A percentile compares a stretch with the other conserved stretches of the same genome.
These are phyloP conservation scores for Chloroceryle amazona DNA, from an alignment of 2,797 vertebrate genomes.

Conservation along the genomic window DNA sequence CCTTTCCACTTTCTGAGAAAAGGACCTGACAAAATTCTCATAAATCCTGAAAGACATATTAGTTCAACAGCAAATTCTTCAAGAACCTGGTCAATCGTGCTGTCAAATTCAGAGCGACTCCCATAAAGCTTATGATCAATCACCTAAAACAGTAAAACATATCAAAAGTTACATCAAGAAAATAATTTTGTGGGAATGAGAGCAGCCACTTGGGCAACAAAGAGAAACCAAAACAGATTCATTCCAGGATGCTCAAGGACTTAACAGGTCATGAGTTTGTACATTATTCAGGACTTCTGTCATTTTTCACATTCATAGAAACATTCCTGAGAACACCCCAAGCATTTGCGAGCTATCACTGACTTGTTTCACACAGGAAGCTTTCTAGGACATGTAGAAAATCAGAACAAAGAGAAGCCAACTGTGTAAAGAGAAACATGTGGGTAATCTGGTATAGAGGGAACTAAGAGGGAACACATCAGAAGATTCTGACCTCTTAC, in stretches of 20 bases:
- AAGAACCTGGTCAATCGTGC: constrained; percentile 87
- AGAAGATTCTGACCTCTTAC: background rate
- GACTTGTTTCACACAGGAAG: background rate
- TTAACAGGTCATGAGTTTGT: background rate
- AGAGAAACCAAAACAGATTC: background rate
- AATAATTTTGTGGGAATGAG: background rate
- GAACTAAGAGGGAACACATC: background rate
- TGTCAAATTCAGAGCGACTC: constrained; percentile 90
- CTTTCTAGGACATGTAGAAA: background rate
- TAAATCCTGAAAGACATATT: constrained; percentile 90
- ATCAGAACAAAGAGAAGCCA: background rate
- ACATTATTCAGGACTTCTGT: background rate
- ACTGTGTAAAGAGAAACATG: background rate
- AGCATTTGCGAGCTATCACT: background rate
- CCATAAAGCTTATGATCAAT: constrained; percentile 91
- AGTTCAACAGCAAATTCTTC: constrained; percentile 89
- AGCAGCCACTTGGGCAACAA: background rate
- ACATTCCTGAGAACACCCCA: background rate
- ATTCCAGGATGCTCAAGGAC: background rate
- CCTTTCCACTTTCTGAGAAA: constrained; percentile 92
- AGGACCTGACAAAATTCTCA: constrained; percentile 86
- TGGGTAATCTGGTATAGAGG: background rate
- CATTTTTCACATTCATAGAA: background rate
- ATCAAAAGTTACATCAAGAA: background rate
- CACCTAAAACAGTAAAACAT: constrained; percentile 77